Conservation (phyloP, 2,113 vertebrate species). For the Paradoxurus hermaphroditus region DNA sequence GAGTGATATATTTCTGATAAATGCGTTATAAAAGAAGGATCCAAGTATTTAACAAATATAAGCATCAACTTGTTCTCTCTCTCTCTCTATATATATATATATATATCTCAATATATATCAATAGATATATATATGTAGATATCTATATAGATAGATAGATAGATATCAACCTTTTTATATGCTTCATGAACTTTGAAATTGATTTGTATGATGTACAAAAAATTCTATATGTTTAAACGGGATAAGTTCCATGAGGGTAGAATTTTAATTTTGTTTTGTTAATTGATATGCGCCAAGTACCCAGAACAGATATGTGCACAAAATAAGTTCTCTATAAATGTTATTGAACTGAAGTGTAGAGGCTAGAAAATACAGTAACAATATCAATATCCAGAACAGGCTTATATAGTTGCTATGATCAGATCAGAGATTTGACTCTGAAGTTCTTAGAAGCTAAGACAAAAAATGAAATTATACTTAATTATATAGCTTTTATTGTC, state of each 20-base stretch:
- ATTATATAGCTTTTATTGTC: not conserved
- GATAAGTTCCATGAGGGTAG: not conserved
- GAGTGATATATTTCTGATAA: conserved; percentile 43
- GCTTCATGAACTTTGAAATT: conserved; percentile 7
- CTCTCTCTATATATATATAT: not conserved
- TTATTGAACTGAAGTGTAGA: not conserved
- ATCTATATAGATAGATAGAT: not conserved
- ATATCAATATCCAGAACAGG: not conserved
- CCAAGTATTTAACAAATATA: conserved; percentile 14
- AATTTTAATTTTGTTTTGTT: conserved; percentile 38
- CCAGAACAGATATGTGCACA: not conserved
- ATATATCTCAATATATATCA: not conserved
- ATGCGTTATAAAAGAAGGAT: conserved; percentile 7
- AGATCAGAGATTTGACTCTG: conserved; percentile 19
- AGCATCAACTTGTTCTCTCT: not conserved
- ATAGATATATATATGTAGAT: not conserved
- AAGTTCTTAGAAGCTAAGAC: not conserved
- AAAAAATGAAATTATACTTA: not conserved
- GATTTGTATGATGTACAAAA: not conserved
- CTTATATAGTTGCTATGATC: not conserved
- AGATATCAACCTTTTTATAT: not conserved
- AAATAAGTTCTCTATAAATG: not conserved
- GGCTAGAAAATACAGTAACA: conserved; percentile 13
- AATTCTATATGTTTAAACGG: not conserved
- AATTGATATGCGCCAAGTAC: not conserved